phyloP scores from a whole-genome alignment of 1,140 invertebrate species.

The Ceratoteleas bidentatus region DNA sequence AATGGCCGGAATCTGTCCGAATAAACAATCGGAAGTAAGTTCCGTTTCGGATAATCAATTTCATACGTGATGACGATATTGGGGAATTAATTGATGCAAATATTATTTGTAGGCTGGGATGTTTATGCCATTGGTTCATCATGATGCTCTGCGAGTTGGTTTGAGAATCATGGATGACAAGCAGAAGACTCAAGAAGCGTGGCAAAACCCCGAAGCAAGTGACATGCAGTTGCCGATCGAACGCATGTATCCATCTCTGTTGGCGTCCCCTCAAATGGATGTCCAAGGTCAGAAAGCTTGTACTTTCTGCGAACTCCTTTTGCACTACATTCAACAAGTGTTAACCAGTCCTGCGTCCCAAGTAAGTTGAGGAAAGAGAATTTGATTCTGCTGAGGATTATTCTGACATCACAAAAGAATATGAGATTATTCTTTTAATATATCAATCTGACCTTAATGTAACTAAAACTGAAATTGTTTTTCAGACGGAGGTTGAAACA shows the following conservation, averaged over 20 bases:
- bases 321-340: slow-evolving; percentile 89
- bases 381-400: no score
- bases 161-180: slow-evolving; percentile 72
- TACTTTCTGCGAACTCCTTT: slow-evolving; percentile 90
- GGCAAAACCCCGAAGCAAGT: slow-evolving; percentile 73
- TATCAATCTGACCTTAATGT: no score
- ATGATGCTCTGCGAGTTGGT: slow-evolving; percentile 75
- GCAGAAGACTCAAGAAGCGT: slow-evolving; percentile 46
- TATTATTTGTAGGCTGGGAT: slow-evolving; percentile 74
- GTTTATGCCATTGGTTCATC: slow-evolving; percentile 82
- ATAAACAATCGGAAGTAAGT: slow-evolving; percentile 68
- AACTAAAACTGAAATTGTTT: no score
- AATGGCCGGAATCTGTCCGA: slow-evolving; percentile 87
- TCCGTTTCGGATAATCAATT: no score
- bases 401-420: no score
- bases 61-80: no score
- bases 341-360: slow-evolving; percentile 86
- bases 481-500: slow-evolving; percentile 84
- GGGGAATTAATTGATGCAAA: no score
- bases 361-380: slow-evolving; percentile 73
- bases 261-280: slow-evolving; percentile 58
- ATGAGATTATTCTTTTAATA: no score
- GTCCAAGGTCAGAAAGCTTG: slow-evolving; percentile 83
- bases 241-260: slow-evolving; percentile 81
- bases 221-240: slow-evolving; percentile 85